Percentiles rank a stretch among this genome's conserved stretches.
Evolutionary conservation across 2,113 vertebrate genomes (phyloP).

Genomic region (Dermatemys mawii): DNA sequence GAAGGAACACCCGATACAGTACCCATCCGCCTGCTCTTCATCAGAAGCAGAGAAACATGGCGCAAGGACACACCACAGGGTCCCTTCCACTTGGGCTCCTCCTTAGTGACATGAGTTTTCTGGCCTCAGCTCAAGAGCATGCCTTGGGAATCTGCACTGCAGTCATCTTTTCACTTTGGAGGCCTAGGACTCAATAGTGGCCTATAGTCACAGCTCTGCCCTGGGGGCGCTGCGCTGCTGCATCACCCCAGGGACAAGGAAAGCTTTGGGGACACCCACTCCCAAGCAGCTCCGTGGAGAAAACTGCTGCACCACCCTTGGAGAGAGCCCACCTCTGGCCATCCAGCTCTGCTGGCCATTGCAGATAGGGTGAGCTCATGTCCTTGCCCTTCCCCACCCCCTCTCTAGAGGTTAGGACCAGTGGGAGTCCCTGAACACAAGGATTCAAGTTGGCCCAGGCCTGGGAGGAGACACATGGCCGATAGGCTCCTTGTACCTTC

Average conservation of each 20-base stretch:
- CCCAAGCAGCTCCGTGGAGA: accelerated
- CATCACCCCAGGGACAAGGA: neutral
- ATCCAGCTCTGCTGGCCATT: neutral
- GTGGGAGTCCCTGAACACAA: neutral
- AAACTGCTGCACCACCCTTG: neutral
- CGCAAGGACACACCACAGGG: neutral
- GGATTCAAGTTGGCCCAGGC: neutral
- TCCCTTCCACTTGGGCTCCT: accelerated
- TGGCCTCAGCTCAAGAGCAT: accelerated
- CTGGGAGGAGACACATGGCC: neutral
- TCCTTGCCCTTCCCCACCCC: neutral
- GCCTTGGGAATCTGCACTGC: neutral
- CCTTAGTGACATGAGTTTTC: neutral
- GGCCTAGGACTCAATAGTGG: neutral
- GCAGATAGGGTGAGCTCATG: neutral
- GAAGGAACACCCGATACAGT: neutral
- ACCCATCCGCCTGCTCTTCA: neutral
- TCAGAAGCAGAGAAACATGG: neutral
- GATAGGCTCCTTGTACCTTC: neutral
- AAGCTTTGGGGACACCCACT: neutral
- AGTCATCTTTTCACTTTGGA: neutral
- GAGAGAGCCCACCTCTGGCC: neutral
- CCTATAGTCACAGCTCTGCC: accelerated
- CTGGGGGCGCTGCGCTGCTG: neutral
- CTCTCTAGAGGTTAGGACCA: neutral